Conservation (phyloP, 92 coral and sea anemone genomes). For the Porites lobata region DNA sequence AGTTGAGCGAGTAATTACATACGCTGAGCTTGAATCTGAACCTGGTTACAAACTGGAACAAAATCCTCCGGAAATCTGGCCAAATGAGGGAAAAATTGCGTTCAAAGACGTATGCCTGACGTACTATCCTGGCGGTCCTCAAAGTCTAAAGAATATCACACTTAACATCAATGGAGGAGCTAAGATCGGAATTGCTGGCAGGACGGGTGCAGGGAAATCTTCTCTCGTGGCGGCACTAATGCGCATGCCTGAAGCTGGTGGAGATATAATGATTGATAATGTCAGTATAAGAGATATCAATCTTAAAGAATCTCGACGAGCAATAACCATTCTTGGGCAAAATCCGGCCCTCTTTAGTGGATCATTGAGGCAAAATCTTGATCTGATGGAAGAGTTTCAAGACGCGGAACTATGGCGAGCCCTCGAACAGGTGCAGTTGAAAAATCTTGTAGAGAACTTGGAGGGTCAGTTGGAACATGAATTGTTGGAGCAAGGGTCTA, state of each 20-base stretch:
- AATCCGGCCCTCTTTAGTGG: not conserved
- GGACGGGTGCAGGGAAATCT: not conserved
- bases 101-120: not conserved
- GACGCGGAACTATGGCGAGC: conserved; percentile 1
- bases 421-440: not conserved
- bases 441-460: not conserved
- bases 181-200: not conserved
- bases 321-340: not conserved
- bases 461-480: not conserved
- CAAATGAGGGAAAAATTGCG: not conserved
- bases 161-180: not conserved
- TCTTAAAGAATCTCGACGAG: not conserved
- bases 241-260: not conserved
- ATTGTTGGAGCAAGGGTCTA: not conserved
- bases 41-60: not conserved
- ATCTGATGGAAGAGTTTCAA: not conserved
- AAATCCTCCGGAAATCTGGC: not conserved
- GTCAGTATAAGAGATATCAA: not conserved
- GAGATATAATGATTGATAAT: not conserved
- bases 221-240: not conserved
- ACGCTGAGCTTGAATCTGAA: not conserved
- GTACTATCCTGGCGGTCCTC: not conserved
- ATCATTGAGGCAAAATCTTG: not conserved
- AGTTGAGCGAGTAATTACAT: not conserved
- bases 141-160: not conserved